Conservation (phyloP, 1,140 invertebrate genomes). For the Polypedilum pembai region DNA sequence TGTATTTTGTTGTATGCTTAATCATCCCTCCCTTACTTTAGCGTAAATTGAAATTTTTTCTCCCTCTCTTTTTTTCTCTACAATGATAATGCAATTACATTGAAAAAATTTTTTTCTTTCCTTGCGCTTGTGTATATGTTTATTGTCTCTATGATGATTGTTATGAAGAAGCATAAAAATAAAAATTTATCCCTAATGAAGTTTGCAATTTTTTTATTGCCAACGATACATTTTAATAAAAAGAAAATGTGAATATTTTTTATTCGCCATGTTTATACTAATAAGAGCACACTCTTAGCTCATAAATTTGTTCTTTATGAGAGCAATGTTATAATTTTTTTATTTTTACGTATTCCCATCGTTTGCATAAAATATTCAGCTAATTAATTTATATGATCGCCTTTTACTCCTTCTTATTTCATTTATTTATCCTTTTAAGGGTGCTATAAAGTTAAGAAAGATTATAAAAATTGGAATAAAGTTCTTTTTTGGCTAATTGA, state of each 20-base stretch:
- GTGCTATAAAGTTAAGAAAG: not conserved
- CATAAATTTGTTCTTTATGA: slow-evolving; percentile 12
- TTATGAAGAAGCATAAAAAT: no score
- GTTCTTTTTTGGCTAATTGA: no score
- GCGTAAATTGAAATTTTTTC: no score
- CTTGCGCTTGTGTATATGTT: no score
- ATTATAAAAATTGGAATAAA: not conserved
- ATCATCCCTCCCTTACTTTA: not conserved
- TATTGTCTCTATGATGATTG: no score
- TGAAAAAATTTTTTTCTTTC: no score
- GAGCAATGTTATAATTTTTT: slow-evolving; percentile 2
- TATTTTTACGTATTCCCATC: slow-evolving; percentile 7
- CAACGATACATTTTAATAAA: slow-evolving; percentile 16
- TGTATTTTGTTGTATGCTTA: not conserved
- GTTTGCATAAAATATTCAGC: slow-evolving; percentile 24
- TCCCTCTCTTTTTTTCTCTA: no score
- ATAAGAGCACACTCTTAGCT: not conserved
- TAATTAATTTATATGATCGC: slow-evolving; percentile 27
- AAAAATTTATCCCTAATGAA: not conserved
- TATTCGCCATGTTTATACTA: not conserved
- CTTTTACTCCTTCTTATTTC: not conserved
- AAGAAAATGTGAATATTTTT: not conserved
- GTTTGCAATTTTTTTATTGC: not conserved
- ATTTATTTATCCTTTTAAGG: not conserved
- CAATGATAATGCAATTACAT: no score